phyloP scores from a whole-genome alignment of 1,140 invertebrate species.

The Oryctes rhinoceros region DNA sequence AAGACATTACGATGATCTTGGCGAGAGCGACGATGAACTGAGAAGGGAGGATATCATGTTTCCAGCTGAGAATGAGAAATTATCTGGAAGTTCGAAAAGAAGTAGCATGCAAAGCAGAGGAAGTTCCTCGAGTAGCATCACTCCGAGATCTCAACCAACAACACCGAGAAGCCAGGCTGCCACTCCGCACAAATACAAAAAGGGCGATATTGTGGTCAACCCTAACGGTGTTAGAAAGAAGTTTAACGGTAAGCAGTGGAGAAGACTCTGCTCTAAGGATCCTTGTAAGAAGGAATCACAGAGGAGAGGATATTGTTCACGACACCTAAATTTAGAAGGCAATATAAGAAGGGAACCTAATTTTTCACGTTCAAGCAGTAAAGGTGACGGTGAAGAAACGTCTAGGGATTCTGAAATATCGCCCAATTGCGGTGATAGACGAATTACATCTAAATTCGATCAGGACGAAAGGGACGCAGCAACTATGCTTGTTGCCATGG shows the following conservation, averaged over 20 bases:
- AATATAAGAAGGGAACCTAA: conserved; percentile 63
- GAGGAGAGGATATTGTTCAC: conserved; percentile 92
- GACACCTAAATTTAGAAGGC: conserved; percentile 91
- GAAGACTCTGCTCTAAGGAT: conserved; percentile 90
- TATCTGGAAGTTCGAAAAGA: conserved; percentile 81
- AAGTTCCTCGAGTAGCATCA: conserved; percentile 87
- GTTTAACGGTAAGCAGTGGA: conserved; percentile 99
- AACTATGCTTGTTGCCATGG: conserved; percentile 93
- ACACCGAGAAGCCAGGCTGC: conserved; percentile 87
- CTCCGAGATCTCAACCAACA: conserved; percentile 85
- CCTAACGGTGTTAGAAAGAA: conserved; percentile 97
- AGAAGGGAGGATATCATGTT: conserved; percentile 88
- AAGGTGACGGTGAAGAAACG: conserved; percentile 87
- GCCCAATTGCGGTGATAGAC: conserved; percentile 75
- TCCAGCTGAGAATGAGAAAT: conserved; percentile 69
- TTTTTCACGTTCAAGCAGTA: conserved; percentile 62
- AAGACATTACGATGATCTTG: conserved; percentile 80
- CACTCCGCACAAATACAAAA: conserved; percentile 96
- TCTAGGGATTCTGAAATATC: conserved; percentile 89
- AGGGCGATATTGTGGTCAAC: conserved; percentile 96
- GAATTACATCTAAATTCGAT: conserved; percentile 82
- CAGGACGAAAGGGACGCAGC: conserved; percentile 96
- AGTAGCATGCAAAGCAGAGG: conserved; percentile 91
- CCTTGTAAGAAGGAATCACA: conserved; percentile 99
- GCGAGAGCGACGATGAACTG: conserved; percentile 89